Evolutionary conservation across 2,888 invertebrate genomes (phyloP), one percentile per base, ranked within the genome.

Genomic region (Diplolepis rosae): DNA sequence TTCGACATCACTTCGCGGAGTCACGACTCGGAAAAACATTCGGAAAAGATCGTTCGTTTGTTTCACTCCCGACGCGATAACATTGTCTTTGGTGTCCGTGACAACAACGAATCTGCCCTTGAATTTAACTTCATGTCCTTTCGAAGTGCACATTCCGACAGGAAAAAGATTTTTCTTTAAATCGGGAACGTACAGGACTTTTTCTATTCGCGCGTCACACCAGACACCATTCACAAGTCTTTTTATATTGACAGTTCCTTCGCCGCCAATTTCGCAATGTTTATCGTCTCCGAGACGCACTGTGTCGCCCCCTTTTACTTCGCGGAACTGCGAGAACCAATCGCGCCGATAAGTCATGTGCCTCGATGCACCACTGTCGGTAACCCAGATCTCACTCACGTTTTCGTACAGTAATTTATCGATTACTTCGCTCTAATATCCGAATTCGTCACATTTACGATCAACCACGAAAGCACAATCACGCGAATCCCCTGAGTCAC

Each of bases 381-480:
- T 74, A 24, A 73, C 51, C 79, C 76, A 79, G 30, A 61, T 50
- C 15, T 77, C 79, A 4, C 70, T 69, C 22, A 42, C 9, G 54
- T 75, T 71, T 61, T 48, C 69, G 15, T 65, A 45, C 45, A 74
- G 22, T 35, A 18, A 32, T 32, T 32, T 32, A 4, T 32, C 32
- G 32, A 32, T 32, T 9, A 9, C 4, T 6, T 32, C 32, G 32
- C 32, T 32, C 32, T n/a, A n/a, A n/a, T n/a, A n/a, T n/a, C n/a
- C n/a, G n/a, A n/a, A n/a, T n/a, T n/a, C n/a, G n/a, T n/a, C n/a
- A n/a, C n/a, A n/a, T n/a, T n/a, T n/a, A n/a, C n/a, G n/a, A n/a
- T n/a, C n/a, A n/a, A n/a, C n/a, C n/a, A 78, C 68, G 65, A 79
- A 75, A n/a, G 77, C 75, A 18, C 71, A 74, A 27, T 61, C 69